Evolutionary conservation across 2,888 invertebrate species (phyloP).

Genomic region (Axea sp.): DNA sequence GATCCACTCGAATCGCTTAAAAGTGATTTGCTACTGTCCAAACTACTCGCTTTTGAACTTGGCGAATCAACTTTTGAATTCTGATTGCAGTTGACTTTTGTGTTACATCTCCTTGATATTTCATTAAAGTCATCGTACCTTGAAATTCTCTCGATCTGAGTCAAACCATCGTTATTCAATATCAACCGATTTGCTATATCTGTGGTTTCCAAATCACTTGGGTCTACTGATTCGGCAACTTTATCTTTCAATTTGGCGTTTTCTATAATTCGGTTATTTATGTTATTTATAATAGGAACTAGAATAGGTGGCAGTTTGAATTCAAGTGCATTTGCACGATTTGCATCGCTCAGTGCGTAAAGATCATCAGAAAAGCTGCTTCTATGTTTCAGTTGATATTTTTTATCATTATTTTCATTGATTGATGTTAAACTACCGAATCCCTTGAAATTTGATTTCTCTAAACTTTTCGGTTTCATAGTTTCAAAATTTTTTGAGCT

Average conservation of each 20-base stretch:
- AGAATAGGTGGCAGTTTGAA: conserved; percentile 85
- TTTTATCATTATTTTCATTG: conserved; percentile 71
- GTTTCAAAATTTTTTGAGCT: conserved; percentile 69
- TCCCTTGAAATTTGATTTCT: conserved; percentile 69
- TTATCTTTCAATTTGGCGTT: conserved; percentile 43
- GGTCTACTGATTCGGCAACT: conserved; percentile 43
- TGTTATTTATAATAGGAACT: conserved; percentile 84
- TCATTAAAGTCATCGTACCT: conserved; percentile 27
- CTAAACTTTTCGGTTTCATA: conserved; percentile 67
- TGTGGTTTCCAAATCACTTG: conserved; percentile 73
- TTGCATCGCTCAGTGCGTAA: conserved; percentile 64
- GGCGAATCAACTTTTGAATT: conserved; percentile 64
- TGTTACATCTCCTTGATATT: conserved; percentile 15
- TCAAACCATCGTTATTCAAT: background rate
- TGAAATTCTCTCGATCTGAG: background rate
- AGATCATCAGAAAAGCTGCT: conserved; percentile 74
- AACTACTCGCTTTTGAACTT: conserved; percentile 70
- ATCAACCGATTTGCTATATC: conserved; percentile 64
- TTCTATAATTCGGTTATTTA: conserved; percentile 74
- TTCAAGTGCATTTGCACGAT: conserved; percentile 70
- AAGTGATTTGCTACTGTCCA: conserved; percentile 74
- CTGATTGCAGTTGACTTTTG: conserved; percentile 18
- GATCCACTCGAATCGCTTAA: conserved; percentile 73
- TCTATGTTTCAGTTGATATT: conserved; percentile 70
- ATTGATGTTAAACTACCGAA: conserved; percentile 75